Conservation (phyloP, 2,888 invertebrate species). For the Willowsia nigromaculata region DNA sequence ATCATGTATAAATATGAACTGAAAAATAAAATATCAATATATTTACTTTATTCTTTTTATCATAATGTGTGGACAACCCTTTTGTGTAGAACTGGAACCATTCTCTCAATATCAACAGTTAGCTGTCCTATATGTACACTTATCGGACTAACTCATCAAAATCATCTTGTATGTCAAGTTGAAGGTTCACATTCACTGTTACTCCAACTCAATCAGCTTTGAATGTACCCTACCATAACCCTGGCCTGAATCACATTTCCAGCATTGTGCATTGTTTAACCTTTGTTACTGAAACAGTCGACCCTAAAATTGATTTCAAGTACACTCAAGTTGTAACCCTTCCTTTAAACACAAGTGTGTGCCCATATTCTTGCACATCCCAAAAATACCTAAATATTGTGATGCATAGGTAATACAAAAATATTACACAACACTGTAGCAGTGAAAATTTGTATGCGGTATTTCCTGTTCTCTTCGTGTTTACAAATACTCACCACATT, state of each 20-base stretch:
- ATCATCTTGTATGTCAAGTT: slow-evolving; percentile 49
- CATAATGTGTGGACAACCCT: neutral
- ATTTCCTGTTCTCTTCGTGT: neutral
- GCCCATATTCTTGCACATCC: too few relatives aligned
- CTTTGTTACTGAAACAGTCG: neutral
- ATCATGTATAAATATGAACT: too few relatives aligned
- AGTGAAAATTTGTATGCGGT: neutral
- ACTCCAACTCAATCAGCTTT: neutral
- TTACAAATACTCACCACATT: neutral
- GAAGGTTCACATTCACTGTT: slow-evolving; percentile 51
- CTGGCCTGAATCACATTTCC: slow-evolving; percentile 18
- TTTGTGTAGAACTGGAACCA: neutral
- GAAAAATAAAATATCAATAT: too few relatives aligned
- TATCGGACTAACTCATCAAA: slow-evolving; percentile 1
- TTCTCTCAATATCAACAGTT: slow-evolving; percentile 31
- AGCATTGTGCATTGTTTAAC: neutral
- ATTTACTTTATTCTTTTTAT: too few relatives aligned
- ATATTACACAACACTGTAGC: neutral
- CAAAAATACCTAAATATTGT: too few relatives aligned
- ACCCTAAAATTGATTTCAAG: neutral
- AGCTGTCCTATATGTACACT: slow-evolving; percentile 48
- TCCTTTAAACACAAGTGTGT: too few relatives aligned
- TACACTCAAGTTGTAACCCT: neutral
- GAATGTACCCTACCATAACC: neutral
- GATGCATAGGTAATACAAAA: too few relatives aligned